phyloP scores from a whole-genome alignment of 2,888 invertebrate genomes.

The Eupeodes latifasciatus region DNA sequence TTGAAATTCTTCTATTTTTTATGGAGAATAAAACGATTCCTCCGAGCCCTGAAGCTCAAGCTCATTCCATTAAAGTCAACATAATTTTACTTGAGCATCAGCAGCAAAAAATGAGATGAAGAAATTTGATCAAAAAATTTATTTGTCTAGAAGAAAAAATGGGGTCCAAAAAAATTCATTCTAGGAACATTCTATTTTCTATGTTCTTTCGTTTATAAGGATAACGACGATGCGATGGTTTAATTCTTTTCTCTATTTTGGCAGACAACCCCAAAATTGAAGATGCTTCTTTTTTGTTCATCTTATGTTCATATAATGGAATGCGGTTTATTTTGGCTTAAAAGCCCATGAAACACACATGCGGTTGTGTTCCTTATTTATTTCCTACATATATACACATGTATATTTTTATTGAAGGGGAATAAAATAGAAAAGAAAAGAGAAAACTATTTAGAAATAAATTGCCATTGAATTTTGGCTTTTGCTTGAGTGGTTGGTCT shows the following conservation, averaged over 20 bases:
- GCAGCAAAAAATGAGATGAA: background rate
- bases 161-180: slow-evolving; percentile 14
- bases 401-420: background rate
- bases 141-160: slow-evolving; percentile 55
- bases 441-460: background rate
- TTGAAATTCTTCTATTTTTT: slow-evolving; percentile 1
- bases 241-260: background rate
- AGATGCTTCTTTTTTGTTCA: background rate
- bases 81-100: slow-evolving; percentile 60
- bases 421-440: background rate
- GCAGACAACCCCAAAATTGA: slow-evolving; percentile 16
- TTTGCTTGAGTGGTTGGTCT: slow-evolving; percentile 33
- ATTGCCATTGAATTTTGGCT: slow-evolving; percentile 29
- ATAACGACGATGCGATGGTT: slow-evolving; percentile 1
- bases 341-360: slow-evolving; percentile 32
- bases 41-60: background rate
- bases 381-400: background rate
- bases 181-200: background rate
- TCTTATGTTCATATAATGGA: background rate
- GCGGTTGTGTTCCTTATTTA: slow-evolving; percentile 9
- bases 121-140: slow-evolving; percentile 69
- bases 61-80: slow-evolving; percentile 66
- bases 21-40: slow-evolving; percentile 31
- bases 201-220: background rate
- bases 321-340: slow-evolving; percentile 23